Evolutionary conservation across 1,140 invertebrate genomes (phyloP), one percentile per base, ranked within the genome.

Genomic region (Drosophila neocordata): DNA sequence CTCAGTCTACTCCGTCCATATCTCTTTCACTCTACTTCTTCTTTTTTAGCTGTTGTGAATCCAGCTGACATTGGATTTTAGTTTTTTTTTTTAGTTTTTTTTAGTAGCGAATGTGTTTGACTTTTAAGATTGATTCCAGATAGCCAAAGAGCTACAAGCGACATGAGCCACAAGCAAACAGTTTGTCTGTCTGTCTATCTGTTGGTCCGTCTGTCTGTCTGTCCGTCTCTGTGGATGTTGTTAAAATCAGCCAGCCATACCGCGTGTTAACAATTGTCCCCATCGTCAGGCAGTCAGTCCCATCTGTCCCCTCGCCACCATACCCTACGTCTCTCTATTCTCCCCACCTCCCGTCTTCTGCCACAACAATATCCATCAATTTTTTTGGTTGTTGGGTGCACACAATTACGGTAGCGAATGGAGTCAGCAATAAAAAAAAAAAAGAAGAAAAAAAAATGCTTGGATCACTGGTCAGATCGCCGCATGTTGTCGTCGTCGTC

Each of bases 101-200:
- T 24, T 60, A 56, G 61, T 53, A 31, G 53, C 67, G 58, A 60
- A 75, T 80, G 73, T 77, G 69, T 84, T 69, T 22, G 65, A 61
- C 53, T 77, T 85, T 77, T 65, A 60, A 84, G 81, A 84, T 84
- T 76, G 82, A 85, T 80, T 73, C 82, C 81, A 70, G 81, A 84
- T 84, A 84, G 81, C 81, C 63, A 80, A 55, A 80, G 64, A 65
- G 41, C 53, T 31, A 56, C 63, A 44, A 66, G 65, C 44, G 31
- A 73, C 59, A 55, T 38, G 51, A 51, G 57, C 57, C 24, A 24
- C 37, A 31, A 35, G 7, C 20, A 18, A 51, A 18, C 22, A 22
- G 15, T 55, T 48, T 73, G 53, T 41, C 59, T 53, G 13, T 2
- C 15, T 20, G 41, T 20, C 38, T 4, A 2, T 4, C 8, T 2